phyloP scores from a whole-genome alignment of 2,113 vertebrate species.

The Sarotherodon lohbergeri region DNA sequence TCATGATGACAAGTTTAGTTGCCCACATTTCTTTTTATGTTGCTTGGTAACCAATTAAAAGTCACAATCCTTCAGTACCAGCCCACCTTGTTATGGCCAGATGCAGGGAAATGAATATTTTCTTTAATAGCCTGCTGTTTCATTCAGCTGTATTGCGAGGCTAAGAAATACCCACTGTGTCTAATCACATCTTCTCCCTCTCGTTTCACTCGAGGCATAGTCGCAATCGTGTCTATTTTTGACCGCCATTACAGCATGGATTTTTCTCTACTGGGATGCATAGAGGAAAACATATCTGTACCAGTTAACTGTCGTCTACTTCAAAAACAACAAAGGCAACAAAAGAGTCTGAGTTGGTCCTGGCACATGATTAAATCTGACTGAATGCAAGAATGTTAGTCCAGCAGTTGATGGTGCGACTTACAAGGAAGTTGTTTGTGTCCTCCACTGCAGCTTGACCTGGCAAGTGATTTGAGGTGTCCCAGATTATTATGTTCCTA shows the following conservation, averaged over 20 bases:
- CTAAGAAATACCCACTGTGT: conserved; percentile 50
- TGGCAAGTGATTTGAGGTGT: background rate
- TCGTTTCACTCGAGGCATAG: conserved; percentile 52
- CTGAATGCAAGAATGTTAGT: background rate
- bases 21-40: conserved; percentile 37
- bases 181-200: conserved; percentile 59
- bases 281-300: background rate
- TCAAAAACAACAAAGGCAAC: background rate
- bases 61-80: conserved; percentile 2
- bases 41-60: conserved; percentile 42
- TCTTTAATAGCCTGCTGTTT: conserved; percentile 59
- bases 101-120: conserved; percentile 39
- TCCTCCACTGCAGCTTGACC: background rate
- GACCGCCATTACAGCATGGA: background rate
- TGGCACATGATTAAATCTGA: background rate
- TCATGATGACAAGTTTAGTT: conserved; percentile 38
- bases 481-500: background rate
- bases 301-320: background rate
- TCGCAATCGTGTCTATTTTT: conserved; percentile 35
- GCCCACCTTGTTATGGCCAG: conserved; percentile 30
- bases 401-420: background rate
- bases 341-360: background rate
- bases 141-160: conserved; percentile 53
- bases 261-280: background rate
- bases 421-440: background rate